These are phyloP conservation scores for Macrophya alboannulata DNA, from an alignment of 2,888 invertebrate species.

Conservation along the genomic window DNA sequence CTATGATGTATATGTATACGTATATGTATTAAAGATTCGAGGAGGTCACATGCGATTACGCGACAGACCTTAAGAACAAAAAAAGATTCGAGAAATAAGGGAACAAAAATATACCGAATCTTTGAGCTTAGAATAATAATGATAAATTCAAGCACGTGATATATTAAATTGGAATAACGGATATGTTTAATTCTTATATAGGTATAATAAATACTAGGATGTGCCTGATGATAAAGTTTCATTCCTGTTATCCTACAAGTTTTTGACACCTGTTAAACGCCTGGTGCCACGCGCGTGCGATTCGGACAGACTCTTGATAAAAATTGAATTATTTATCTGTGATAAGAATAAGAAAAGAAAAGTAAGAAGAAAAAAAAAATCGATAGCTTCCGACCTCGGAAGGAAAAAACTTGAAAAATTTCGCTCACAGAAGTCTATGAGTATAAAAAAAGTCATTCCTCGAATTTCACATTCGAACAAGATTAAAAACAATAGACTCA, in stretches of 20 bases:
- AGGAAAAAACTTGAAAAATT: not conserved
- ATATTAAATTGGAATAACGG: not conserved
- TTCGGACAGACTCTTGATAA: not conserved
- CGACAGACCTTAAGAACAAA: no score
- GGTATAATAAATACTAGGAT: not conserved
- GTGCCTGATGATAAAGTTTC: not conserved
- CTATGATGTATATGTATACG: no score
- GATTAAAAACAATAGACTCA: not conserved
- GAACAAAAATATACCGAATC: not conserved
- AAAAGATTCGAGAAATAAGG: not conserved
- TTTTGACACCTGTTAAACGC: constrained; percentile 37
- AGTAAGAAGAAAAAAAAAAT: not conserved
- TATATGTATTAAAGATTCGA: not conserved
- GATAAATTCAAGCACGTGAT: not conserved
- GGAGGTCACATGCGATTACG: no score
- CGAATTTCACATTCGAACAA: not conserved
- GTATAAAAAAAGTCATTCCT: not conserved
- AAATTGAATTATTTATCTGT: not conserved
- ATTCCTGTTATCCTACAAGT: constrained; percentile 24
- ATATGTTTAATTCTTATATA: not conserved
- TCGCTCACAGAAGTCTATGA: not conserved
- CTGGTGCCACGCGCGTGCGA: not conserved
- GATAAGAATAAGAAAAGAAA: not conserved
- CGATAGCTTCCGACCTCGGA: not conserved
- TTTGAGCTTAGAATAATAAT: not conserved